A percentile compares a stretch with the other conserved stretches of the same genome.
phyloP scores from a whole-genome alignment of 2,113 vertebrate species.

The Seriola rivoliana region DNA sequence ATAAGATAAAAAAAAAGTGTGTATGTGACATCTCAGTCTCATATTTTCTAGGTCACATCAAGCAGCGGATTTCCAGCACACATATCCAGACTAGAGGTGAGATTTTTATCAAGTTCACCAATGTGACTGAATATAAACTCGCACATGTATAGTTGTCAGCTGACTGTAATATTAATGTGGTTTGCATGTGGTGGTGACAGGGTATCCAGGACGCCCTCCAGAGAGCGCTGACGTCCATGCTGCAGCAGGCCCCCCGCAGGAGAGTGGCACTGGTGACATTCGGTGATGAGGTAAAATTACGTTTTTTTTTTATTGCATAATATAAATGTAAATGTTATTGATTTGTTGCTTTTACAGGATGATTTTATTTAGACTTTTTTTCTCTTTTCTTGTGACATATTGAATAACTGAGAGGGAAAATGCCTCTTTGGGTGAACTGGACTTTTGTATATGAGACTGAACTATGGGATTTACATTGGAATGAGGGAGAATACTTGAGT shows the following conservation, averaged over 20 bases:
- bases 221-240: slow-evolving; percentile 67
- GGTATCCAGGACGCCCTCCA: slow-evolving; percentile 84
- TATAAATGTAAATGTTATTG: no score
- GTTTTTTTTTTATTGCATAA: no score
- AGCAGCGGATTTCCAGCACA: slow-evolving; percentile 60
- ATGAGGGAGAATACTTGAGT: no score
- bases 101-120: neutral
- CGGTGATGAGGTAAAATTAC: slow-evolving; percentile 73
- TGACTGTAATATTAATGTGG: no score
- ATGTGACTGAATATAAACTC: neutral
- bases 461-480: no score
- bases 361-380: no score
- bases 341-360: neutral
- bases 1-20: no score
- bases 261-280: slow-evolving; percentile 85
- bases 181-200: slow-evolving; percentile 32
- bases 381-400: no score
- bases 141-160: neutral
- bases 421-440: no score
- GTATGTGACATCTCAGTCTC: neutral
- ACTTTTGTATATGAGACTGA: no score
- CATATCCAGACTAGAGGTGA: slow-evolving; percentile 82
- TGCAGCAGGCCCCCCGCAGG: slow-evolving; percentile 75
- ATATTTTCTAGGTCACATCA: slow-evolving; percentile 60
- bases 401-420: no score